Conservation (phyloP, 2,888 invertebrate genomes). For the Netelia melanura region DNA sequence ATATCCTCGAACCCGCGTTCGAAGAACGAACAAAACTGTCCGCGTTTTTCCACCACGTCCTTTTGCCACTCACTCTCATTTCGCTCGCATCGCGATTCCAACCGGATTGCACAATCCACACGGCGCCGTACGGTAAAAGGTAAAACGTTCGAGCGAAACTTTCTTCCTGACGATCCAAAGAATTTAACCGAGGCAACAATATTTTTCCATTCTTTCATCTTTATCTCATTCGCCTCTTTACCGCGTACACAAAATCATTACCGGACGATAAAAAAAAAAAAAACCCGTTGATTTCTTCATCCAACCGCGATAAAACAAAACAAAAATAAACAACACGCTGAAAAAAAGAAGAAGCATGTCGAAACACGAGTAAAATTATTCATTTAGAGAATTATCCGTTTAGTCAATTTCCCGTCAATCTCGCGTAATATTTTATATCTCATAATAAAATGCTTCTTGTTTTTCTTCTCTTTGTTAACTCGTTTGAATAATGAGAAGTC, state of each 20-base stretch:
- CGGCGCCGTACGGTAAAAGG: constrained; percentile 48
- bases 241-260: not conserved
- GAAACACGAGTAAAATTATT: too few species aligned
- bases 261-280: too few species aligned
- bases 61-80: constrained; percentile 48
- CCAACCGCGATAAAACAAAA: too few species aligned
- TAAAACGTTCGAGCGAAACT: constrained; percentile 49
- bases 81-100: not conserved
- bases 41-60: constrained; percentile 35
- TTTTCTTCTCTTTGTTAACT: not conserved
- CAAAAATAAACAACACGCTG: too few species aligned
- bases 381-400: not conserved
- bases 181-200: constrained; percentile 31
- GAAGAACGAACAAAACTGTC: constrained; percentile 1
- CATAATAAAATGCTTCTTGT: not conserved
- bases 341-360: too few species aligned
- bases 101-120: not conserved
- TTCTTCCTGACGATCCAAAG: constrained; percentile 55
- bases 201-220: not conserved
- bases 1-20: not conserved
- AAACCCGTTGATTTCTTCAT: too few species aligned
- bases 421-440: not conserved
- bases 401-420: not conserved
- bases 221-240: not conserved
- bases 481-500: not conserved